These are phyloP conservation scores for Schizaphis graminum DNA, from an alignment of 2,888 invertebrate species.

Conservation along the genomic window DNA sequence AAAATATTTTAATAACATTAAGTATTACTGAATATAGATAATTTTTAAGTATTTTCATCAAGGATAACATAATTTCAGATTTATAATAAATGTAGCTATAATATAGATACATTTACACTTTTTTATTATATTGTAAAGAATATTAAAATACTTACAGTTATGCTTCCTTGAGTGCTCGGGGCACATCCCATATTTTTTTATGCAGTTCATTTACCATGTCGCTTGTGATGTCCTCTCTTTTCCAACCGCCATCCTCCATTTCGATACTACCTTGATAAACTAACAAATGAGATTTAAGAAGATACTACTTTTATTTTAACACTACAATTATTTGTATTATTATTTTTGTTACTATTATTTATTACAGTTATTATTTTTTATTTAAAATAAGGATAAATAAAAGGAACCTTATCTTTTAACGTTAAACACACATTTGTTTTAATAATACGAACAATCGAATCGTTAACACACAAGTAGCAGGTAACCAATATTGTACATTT, in stretches of 20 bases:
- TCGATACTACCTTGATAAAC: slow-evolving; percentile 50
- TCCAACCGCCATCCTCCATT: slow-evolving; percentile 65
- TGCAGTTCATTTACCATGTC: slow-evolving; percentile 52
- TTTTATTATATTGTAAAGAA: background rate
- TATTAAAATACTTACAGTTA: slow-evolving; percentile 64
- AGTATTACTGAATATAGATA: background rate
- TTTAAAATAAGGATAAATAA: background rate
- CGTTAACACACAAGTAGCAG: slow-evolving; percentile 34
- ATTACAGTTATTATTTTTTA: background rate
- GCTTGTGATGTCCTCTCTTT: slow-evolving; percentile 40
- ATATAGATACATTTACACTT: background rate
- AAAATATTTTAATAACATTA: background rate
- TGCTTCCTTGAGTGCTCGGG: slow-evolving; percentile 66
- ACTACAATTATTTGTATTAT: background rate
- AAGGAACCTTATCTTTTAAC: background rate
- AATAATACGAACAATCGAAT: slow-evolving; percentile 29
- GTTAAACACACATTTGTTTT: background rate
- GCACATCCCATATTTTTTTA: slow-evolving; percentile 67
- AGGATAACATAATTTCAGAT: background rate
- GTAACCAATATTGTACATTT: slow-evolving; percentile 56
- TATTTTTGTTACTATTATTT: background rate
- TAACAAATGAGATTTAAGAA: background rate
- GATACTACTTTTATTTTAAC: background rate
- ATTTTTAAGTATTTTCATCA: background rate
- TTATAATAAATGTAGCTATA: background rate